phyloP scores from a whole-genome alignment of 2,113 vertebrate genomes.

The Clupea harengus region DNA sequence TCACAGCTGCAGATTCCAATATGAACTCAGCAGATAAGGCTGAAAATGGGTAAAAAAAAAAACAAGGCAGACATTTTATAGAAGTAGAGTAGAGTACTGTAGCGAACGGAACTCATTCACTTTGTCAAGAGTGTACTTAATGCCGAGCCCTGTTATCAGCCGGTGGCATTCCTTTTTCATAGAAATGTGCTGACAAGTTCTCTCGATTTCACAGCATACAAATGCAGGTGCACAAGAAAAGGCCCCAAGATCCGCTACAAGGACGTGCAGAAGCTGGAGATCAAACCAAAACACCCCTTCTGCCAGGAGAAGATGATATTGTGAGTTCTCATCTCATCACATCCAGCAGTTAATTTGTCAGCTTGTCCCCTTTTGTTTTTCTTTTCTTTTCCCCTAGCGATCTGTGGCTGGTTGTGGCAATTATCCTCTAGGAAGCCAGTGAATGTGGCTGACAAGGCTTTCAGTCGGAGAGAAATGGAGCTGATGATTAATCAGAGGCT shows the following conservation, averaged over 20 bases:
- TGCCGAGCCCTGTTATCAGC: neutral
- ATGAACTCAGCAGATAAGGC: neutral
- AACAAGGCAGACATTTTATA: neutral
- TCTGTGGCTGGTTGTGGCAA: neutral
- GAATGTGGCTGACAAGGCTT: neutral
- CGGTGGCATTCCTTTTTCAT: neutral
- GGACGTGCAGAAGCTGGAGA: constrained; percentile 95
- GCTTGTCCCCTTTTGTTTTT: neutral
- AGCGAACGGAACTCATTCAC: neutral
- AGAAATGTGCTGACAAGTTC: neutral
- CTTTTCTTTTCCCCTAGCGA: neutral
- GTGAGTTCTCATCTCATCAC: constrained; percentile 72
- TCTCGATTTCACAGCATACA: constrained; percentile 78
- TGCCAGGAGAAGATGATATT: constrained; percentile 99
- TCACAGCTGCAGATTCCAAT: neutral
- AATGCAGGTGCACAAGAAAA: constrained; percentile 96
- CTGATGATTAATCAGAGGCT: neutral
- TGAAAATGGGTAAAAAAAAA: neutral
- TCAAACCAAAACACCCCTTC: constrained; percentile 94
- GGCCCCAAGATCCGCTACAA: constrained; percentile 96
- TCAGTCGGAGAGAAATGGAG: neutral
- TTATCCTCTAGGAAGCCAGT: neutral
- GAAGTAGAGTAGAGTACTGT: neutral
- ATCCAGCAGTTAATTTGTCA: neutral
- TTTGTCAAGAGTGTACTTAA: neutral